These are phyloP conservation scores for Stomatorhinus ivindoensis DNA, from an alignment of 2,113 vertebrate species.

Conservation along the genomic window DNA sequence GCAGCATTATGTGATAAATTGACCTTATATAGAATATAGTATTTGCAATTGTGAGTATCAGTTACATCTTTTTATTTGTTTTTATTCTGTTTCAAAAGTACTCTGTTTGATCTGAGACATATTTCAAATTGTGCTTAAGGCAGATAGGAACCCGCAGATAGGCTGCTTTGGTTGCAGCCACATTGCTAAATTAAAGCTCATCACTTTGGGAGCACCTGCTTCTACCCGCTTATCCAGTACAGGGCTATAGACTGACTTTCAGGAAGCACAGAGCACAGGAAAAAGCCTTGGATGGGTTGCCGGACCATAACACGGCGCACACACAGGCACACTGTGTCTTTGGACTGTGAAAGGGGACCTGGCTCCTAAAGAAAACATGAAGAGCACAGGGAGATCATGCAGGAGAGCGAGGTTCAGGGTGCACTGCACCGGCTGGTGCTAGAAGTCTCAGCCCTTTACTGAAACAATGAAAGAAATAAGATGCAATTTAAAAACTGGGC, in stretches of 20 bases:
- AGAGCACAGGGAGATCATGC: neutral
- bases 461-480: neutral
- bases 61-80: neutral
- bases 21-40: neutral
- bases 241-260: neutral
- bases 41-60: neutral
- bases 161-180: neutral
- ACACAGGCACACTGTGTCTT: neutral
- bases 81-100: neutral
- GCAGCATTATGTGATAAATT: neutral
- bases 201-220: neutral
- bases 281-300: neutral
- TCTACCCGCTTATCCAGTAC: neutral
- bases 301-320: neutral
- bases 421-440: neutral
- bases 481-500: neutral
- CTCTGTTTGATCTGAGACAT: constrained; percentile 4
- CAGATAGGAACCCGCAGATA: neutral
- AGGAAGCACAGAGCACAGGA: neutral
- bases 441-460: neutral
- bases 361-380: neutral
- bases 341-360: neutral
- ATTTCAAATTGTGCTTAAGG: neutral
- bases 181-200: constrained; percentile 18
- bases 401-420: neutral